Conservation (phyloP, 2,113 vertebrate species). For the Tetraodon nigroviridis region DNA sequence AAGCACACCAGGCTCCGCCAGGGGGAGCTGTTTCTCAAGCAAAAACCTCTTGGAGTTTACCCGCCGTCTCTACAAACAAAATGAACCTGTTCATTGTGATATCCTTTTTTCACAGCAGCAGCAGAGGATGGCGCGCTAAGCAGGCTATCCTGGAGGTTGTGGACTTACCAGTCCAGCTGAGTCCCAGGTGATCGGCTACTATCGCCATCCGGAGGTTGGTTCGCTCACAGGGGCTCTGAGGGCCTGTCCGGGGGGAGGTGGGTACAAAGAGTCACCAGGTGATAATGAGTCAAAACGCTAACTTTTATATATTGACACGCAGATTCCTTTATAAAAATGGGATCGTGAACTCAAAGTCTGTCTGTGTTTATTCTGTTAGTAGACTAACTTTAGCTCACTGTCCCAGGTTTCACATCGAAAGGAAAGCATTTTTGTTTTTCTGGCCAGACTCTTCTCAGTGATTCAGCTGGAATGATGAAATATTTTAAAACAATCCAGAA, state of each 20-base stretch:
- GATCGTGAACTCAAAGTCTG: conserved; percentile 51
- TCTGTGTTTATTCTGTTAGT: conserved; percentile 6
- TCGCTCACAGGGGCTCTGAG: conserved; percentile 98
- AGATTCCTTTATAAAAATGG: conserved; percentile 21
- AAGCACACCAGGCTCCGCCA: not conserved
- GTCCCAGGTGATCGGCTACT: conserved; percentile 96
- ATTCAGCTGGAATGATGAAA: conserved; percentile 8
- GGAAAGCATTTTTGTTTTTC: conserved; percentile 45
- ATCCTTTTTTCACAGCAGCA: not conserved
- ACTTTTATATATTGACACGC: no score
- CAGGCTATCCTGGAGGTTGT: no score
- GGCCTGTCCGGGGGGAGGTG: conserved; percentile 77
- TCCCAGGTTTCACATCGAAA: conserved; percentile 31
- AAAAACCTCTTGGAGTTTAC: not conserved
- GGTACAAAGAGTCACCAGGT: conserved; percentile 28
- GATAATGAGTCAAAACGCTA: not conserved
- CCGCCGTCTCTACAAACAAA: no score
- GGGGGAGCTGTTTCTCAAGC: not conserved
- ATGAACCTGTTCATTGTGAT: not conserved
- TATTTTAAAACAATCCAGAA: not conserved
- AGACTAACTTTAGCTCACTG: conserved; percentile 53
- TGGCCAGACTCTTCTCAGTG: conserved; percentile 56
- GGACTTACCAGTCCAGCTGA: conserved; percentile 97
- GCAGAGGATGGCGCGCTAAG: not conserved
- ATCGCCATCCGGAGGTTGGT: conserved; percentile 99